These are phyloP conservation scores for Percina caprodes DNA, from an alignment of 2,113 vertebrate species.

Conservation along the genomic window DNA sequence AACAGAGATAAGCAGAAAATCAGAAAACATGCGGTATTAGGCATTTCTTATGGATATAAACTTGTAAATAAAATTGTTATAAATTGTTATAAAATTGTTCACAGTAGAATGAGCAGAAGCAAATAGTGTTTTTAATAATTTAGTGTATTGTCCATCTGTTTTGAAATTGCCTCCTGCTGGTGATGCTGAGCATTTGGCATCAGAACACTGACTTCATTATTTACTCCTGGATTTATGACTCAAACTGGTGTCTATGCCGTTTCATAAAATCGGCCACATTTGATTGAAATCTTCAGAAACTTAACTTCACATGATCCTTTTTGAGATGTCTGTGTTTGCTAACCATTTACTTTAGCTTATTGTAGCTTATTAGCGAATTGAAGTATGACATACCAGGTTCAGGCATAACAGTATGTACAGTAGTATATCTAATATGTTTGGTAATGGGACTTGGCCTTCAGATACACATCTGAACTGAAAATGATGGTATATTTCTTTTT, in stretches of 20 bases:
- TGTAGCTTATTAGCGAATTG: not conserved
- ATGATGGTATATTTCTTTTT: not conserved
- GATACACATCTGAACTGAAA: not conserved
- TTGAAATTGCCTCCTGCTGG: slow-evolving; percentile 14
- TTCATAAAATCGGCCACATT: not conserved
- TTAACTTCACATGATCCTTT: not conserved
- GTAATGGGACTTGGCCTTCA: not conserved
- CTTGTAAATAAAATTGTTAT: no score
- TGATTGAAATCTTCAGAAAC: not conserved
- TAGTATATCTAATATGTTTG: not conserved
- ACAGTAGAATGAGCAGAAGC: slow-evolving; percentile 2
- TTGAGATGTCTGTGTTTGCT: not conserved
- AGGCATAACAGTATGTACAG: not conserved
- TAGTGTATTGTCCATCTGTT: slow-evolving; percentile 25
- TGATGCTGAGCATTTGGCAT: slow-evolving; percentile 5
- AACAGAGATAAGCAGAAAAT: not conserved
- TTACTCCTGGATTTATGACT: slow-evolving; percentile 5
- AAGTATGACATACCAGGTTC: not conserved
- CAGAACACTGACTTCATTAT: not conserved
- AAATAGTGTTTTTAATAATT: slow-evolving; percentile 12
- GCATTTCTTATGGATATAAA: not conserved
- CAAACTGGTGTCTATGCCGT: not conserved
- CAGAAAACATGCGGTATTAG: not conserved
- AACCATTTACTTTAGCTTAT: not conserved
- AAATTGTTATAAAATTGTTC: no score